Evolutionary conservation across 2,797 vertebrate genomes (phyloP).

Genomic region (Hozukius guyotensis): DNA sequence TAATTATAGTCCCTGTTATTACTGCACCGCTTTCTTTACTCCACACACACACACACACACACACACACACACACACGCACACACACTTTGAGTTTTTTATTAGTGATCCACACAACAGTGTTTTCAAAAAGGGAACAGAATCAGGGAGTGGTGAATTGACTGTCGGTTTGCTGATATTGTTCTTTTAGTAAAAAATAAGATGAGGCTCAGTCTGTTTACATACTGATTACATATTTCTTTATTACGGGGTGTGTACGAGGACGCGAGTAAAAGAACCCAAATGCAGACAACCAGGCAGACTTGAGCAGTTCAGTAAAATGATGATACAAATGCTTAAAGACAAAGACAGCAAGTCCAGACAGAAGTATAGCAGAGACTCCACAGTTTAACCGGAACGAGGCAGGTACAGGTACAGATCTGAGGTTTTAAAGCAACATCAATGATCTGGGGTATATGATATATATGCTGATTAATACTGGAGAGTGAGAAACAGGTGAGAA

Average conservation of each 20-base stretch:
- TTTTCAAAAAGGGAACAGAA: background rate
- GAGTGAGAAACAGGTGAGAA: background rate
- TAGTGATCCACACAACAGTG: background rate
- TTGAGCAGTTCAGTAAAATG: background rate
- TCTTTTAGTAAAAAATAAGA: slow-evolving; percentile 10
- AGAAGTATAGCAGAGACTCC: background rate
- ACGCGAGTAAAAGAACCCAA: background rate
- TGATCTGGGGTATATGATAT: background rate
- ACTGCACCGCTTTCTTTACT: slow-evolving; percentile 4
- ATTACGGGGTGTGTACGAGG: background rate
- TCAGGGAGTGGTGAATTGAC: background rate
- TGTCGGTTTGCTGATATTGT: slow-evolving; percentile 11
- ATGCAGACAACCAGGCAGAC: background rate
- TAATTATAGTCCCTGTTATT: slow-evolving; percentile 44
- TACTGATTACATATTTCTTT: background rate
- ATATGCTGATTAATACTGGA: background rate
- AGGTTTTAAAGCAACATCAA: background rate
- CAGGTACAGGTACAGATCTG: background rate
- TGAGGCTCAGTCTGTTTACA: background rate
- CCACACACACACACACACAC: background rate
- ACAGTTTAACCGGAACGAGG: background rate
- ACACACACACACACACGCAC: background rate
- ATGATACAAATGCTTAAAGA: background rate
- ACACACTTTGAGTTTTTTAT: background rate
- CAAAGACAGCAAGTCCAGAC: background rate